A percentile compares a stretch with the other conserved stretches of the same genome.
Evolutionary conservation across 2,888 invertebrate species (phyloP).

Genomic region (Ditula angustiorana): DNA sequence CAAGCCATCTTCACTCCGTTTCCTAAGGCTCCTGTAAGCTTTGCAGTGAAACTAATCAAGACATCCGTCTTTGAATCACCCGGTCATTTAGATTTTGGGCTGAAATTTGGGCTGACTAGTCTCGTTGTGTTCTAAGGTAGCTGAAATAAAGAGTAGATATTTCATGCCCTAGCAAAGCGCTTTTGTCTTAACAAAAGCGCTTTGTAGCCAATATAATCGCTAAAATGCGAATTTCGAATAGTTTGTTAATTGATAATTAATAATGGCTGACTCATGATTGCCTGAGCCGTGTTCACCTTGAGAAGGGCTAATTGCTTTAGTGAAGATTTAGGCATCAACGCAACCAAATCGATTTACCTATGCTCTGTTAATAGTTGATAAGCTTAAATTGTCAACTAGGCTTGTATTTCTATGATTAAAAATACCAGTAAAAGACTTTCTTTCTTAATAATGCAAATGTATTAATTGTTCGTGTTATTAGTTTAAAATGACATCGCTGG

Average conservation of each 20-base stretch:
- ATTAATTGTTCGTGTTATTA: too few species aligned
- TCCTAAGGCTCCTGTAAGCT: not conserved
- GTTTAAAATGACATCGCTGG: too few species aligned
- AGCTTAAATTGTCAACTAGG: not conserved
- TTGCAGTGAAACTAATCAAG: not conserved
- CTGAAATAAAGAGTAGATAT: not conserved
- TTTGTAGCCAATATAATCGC: not conserved
- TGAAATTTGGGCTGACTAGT: not conserved
- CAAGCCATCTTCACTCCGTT: too few species aligned
- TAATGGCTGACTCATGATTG: conserved; percentile 3
- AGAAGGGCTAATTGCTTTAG: not conserved
- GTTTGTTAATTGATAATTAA: not conserved
- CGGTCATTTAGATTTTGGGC: not conserved
- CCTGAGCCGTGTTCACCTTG: not conserved
- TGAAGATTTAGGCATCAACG: not conserved
- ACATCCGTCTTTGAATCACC: not conserved
- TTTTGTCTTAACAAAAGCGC: not conserved
- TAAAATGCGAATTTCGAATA: not conserved
- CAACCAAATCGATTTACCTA: not conserved
- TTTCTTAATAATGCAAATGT: too few species aligned
- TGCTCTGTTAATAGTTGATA: not conserved
- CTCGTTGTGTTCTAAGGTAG: not conserved
- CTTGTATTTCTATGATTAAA: too few species aligned
- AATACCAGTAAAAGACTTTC: too few species aligned
- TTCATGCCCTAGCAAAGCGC: not conserved